A percentile compares a stretch with the other conserved stretches of the same genome.
These are phyloP conservation scores for Megaceryle maxima DNA, from an alignment of 2,113 vertebrate species.

Conservation along the genomic window DNA sequence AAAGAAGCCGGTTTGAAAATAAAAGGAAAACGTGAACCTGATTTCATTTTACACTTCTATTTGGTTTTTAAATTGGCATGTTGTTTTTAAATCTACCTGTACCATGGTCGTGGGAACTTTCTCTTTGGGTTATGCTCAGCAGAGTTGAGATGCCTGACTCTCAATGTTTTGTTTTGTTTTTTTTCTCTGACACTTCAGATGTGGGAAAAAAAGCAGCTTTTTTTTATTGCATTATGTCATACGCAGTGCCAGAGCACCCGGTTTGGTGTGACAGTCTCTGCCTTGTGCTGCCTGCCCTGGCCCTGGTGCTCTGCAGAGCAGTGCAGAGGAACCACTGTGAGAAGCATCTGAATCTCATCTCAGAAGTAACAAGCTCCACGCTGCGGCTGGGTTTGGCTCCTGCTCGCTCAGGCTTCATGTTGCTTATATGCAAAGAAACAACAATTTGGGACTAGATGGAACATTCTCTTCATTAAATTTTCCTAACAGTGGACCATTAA, in stretches of 20 bases:
- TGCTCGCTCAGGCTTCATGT: neutral
- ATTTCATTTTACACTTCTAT: neutral
- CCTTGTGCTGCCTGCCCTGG: neutral
- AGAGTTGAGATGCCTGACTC: neutral
- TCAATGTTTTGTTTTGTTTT: neutral
- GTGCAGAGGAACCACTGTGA: neutral
- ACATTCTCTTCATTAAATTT: neutral
- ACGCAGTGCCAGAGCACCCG: neutral
- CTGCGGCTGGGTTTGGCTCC: neutral
- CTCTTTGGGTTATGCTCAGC: neutral
- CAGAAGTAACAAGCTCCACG: neutral
- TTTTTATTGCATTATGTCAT: neutral
- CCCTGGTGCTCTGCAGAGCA: fast-evolving
- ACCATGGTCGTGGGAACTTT: neutral
- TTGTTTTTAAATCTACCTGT: constrained; percentile 5
- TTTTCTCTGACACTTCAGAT: neutral
- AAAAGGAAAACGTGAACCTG: neutral
- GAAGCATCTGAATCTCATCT: fast-evolving
- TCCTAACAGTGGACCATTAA: fast-evolving
- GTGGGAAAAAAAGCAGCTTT: neutral
- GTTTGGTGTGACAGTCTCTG: neutral
- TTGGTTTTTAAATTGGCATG: constrained; percentile 34
- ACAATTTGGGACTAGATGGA: neutral
- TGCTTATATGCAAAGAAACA: neutral
- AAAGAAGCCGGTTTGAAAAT: neutral